Evolutionary conservation across 2,888 invertebrate species (phyloP), one percentile per base, ranked within the genome.

Genomic region (Lochmaea capreae): DNA sequence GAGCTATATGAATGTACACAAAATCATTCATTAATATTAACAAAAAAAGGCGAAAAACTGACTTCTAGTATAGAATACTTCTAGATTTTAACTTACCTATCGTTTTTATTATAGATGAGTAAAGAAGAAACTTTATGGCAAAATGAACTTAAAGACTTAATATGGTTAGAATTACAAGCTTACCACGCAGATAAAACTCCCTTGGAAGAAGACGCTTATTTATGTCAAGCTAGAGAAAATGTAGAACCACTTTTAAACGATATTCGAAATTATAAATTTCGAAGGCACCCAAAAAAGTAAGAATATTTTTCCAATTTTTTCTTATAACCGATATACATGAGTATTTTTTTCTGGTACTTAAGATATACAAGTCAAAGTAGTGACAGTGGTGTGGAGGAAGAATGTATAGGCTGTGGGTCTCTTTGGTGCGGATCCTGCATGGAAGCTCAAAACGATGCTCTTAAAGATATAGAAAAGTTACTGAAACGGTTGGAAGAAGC

Each of bases 81-180:
- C n/a, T n/a, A n/a, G n/a, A n/a, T n/a, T n/a, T n/a, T n/a, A n/a
- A n/a, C n/a, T n/a, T n/a, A n/a, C n/a, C n/a, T n/a, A n/a, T n/a
- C n/a, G n/a, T n/a, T n/a, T n/a, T n/a, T 6, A 39, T 9, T 88
- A 5, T 87, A 94, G 92, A 90, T 94, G 83, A 95, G 95, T 80
- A 91, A 92, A 78, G 96, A 97, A 85, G 96, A 97, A 85, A 92
- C 94, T 76, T 89, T 94, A 59, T 97, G 95, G 94, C 95, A 96
- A 87, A 95, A 94, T 80, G 94, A 95, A 88, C 87, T 95, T 66
- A 95, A 95, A 87, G 97, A 97, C 87, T 89, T 96, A 79, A 94
- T 97, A 80, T 97, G 97, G 97, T 87, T 97, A 80, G 97, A 97
- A 88, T 88, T 97, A 76, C 95, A 95, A 87, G 97, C 97, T 0